Evolutionary conservation across 2,888 invertebrate genomes (phyloP), one percentile per base, ranked within the genome.

Genomic region (Plemyria rubiginata): DNA sequence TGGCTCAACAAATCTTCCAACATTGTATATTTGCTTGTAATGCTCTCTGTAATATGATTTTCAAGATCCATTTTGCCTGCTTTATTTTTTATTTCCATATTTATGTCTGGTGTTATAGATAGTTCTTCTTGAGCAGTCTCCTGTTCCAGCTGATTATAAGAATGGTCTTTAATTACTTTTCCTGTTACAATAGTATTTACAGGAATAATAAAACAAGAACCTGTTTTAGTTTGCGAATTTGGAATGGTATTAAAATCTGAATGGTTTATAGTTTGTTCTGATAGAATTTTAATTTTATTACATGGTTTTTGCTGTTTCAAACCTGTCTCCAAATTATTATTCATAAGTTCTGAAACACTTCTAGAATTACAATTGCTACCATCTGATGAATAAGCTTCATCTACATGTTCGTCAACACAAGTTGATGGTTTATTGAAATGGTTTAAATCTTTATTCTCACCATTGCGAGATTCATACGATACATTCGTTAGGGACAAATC

Each of bases 261-360:
- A 51, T 62, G 9, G 9, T 50, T 60, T 22, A 55, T 49, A 11
- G 78, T 77, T 73, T 84, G 75, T 69, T 87, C 78, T 29, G 83
- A 81, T 62, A 86, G 72, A 59, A 85, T 81, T 63, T 77, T 77
- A 11, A 84, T 78, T 76, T 81, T 77, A 53, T 70, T 75, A 48
- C 56, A 45, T 51, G 54, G 12, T 53, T 62, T 57, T 41, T 49
- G 52, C 3, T 16, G 15, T 45, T 53, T 48, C 36, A 15, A 32
- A 40, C 16, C 15, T 46, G 29, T 11, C 45, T 61, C 70, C 3
- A 16, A 45, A 46, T 51, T 45, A 53, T 56, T 59, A 38, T 62
- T 49, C 22, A 32, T 45, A 48, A 38, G 57, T 28, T 59, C 56
- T 55, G 54, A 49, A 28, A 52, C 28, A 46, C 29, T 51, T 62